A percentile compares a stretch with the other conserved stretches of the same genome.
Conservation (phyloP, 53 echinoderm and acorn worm genomes). For the Crossaster papposus region DNA sequence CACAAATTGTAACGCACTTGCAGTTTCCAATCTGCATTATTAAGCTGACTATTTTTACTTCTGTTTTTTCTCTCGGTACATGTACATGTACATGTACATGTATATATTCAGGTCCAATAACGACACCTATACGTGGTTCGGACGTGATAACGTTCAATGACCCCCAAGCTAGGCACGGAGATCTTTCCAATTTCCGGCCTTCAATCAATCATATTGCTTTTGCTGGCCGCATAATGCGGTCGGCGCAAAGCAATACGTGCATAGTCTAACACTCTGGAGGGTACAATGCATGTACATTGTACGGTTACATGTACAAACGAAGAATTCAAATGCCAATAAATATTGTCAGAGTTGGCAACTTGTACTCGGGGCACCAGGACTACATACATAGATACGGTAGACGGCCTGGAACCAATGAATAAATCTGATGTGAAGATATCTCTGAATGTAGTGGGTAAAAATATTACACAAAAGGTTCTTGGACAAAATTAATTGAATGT, state of each 20-base stretch:
- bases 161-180: neutral
- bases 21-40: neutral
- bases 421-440: no score
- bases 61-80: neutral
- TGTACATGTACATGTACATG: no score
- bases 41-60: neutral
- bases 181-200: conserved; percentile 9
- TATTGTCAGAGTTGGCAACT: no score
- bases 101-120: neutral
- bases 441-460: no score
- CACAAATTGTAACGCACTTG: neutral
- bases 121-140: neutral
- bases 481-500: no score
- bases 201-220: conserved; percentile 19
- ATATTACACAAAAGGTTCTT: no score
- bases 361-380: no score
- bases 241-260: neutral
- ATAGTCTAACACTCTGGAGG: neutral
- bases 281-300: no score
- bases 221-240: conserved; percentile 18
- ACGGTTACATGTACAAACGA: neutral
- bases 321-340: no score
- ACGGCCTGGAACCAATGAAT: no score
- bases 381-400: no score
- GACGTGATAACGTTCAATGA: conserved; percentile 7